Percentiles rank a stretch among this genome's conserved stretches.
These are phyloP conservation scores for Entomyzon cyanotis DNA, from an alignment of 2,113 vertebrate species.

Conservation along the genomic window DNA sequence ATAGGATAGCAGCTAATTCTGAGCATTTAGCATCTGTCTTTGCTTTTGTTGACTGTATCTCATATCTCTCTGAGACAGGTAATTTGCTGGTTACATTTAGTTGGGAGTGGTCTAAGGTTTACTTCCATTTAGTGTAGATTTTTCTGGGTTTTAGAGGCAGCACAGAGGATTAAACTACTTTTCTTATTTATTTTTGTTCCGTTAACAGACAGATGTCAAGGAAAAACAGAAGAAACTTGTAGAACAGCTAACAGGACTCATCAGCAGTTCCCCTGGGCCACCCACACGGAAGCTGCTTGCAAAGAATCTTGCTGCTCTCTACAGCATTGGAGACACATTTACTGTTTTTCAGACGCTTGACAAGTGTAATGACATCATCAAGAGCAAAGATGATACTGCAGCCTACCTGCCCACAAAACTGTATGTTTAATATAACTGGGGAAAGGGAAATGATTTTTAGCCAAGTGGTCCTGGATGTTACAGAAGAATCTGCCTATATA, in stretches of 20 bases:
- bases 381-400: constrained; percentile 94
- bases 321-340: constrained; percentile 97
- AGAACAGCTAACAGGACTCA: constrained; percentile 93
- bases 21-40: background rate
- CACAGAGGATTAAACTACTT: background rate
- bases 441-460: background rate
- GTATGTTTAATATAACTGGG: constrained; percentile 74
- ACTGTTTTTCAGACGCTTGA: constrained; percentile 98
- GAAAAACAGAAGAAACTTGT: constrained; percentile 99
- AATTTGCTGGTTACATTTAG: background rate
- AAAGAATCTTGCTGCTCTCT: constrained; percentile 95
- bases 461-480: background rate
- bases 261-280: constrained; percentile 94
- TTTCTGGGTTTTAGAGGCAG: background rate
- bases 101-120: background rate
- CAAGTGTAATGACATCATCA: constrained; percentile 98
- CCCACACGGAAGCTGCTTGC: constrained; percentile 94
- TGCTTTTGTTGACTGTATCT: background rate
- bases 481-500: background rate
- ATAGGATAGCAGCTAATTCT: background rate
- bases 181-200: constrained; percentile 10
- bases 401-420: constrained; percentile 94
- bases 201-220: constrained; percentile 91
- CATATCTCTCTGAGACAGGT: background rate
- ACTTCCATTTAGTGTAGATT: background rate